Base-by-base conservation (phyloP, 2,113 vertebrate species). In the Notothenia rossii region DNA sequence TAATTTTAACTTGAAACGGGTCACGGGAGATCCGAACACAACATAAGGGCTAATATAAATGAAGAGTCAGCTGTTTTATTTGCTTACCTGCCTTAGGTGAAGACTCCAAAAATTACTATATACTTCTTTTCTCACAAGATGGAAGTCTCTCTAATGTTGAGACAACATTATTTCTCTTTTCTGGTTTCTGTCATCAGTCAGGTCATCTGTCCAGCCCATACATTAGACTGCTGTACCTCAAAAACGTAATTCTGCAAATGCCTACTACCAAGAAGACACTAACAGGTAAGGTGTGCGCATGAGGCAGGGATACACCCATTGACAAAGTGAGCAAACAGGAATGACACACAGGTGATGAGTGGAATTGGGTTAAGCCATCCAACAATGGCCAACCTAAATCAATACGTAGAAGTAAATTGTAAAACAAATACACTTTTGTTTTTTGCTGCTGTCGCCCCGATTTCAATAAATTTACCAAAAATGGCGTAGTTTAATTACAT, bases 71-170 rank as follows among this genome's bases (percentile, higher is more conserved):
- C 15, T 10, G 46, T 33, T 71, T 40, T 61, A 15, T 67, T 76
- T 74, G 18, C 83, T 86, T 66, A 88, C 89, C 82, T 76, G 54
- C 14, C 86, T 79, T 13, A 60, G 60, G 49, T 50, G 50, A 56
- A 72, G 50, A 4, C n/a, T 69, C 43, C 20, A 25, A 61, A 22
- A 22, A 22, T 22, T 22, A 22, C 22, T 22, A 22, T 10, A 18
- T 10, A 48, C 33, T 25, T 4, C 5, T 3, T 15, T 4, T 10
- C 43, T 8, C 0, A 22, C 5, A 7, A 51, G 29, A 22, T 50
- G 5, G 5, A 20, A 58, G 36, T 40, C 22, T 13, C 2, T 43
- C 5, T 7, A 1, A 22, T 18, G 10, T 5, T 36, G 14, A 5
- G 17, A 48, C 12, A 55, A 5, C 59, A 46, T 48, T 22, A 0